Conservation (phyloP, 2,113 vertebrate species). For the Corythornis vintsioides region DNA sequence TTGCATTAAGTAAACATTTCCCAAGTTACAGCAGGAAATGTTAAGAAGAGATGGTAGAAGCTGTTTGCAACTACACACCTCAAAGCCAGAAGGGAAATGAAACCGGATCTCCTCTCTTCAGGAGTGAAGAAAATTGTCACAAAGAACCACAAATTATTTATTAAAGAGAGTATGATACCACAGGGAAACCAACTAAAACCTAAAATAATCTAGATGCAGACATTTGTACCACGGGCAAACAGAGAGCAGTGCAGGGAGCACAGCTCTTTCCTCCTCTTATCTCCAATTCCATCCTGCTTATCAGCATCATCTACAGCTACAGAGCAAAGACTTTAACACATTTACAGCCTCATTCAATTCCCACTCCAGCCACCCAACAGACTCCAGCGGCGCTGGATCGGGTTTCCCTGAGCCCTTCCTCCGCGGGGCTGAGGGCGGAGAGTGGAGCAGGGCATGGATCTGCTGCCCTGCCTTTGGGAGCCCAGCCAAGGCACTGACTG, state of each 20-base stretch:
- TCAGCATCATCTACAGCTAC: conserved; percentile 3
- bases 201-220: conserved; percentile 17
- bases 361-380: background rate
- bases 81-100: background rate
- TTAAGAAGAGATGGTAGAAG: background rate
- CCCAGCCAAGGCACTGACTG: background rate
- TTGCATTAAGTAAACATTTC: background rate
- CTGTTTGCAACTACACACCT: conserved; percentile 12
- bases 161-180: conserved; percentile 33
- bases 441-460: background rate
- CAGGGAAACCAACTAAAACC: conserved; percentile 36
- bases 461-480: background rate
- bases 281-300: conserved; percentile 30
- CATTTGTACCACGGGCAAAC: background rate
- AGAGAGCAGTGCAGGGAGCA: background rate
- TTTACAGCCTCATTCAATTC: background rate
- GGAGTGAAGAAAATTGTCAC: conserved; percentile 29
- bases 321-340: conserved; percentile 25
- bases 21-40: background rate
- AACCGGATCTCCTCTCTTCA: conserved; percentile 27
- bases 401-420: background rate
- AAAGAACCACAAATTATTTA: conserved; percentile 58
- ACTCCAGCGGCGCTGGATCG: background rate
- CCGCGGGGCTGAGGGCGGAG: background rate
- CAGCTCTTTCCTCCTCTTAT: background rate